Evolutionary conservation across 1,140 invertebrate species (phyloP), one percentile per base, ranked within the genome.

Genomic region (Drosophila gunungcola): DNA sequence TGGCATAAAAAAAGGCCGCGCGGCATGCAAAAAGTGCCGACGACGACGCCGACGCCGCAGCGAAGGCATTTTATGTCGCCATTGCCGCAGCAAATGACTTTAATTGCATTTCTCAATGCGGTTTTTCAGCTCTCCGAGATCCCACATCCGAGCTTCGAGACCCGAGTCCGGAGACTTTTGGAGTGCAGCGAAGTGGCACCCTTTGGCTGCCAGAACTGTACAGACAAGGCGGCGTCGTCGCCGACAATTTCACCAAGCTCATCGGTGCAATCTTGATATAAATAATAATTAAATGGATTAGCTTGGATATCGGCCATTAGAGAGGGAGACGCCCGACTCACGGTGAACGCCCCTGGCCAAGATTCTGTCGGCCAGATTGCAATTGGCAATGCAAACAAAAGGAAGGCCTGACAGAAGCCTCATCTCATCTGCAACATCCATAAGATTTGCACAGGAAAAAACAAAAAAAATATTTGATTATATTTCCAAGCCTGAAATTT

Each of bases 261-360:
- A 72, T 62, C 60, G 80, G 52, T 52, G 57, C 62, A 79, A 88
- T 89, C 83, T 80, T 72, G 80, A 89, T 89, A 89, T 89, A 80
- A 89, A 89, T 90, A 89, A 89, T 89, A 89, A 89, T 89, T 89
- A 89, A 89, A 83, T 89, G 85, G 84, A 89, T 89, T 89, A 89
- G 68, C 77, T 76, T 13, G 58, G 63, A 76, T 76, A 76, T 76
- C 72, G 72, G 54, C 72, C 73, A 76, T 76, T 76, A 76, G 73
- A 75, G 68, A 65, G 72, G 54, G 42, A 49, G 43, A 39, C 51
- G 38, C 25, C 58, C 21, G 70, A 51, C 57, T 63, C 39, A 46
- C 51, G 25, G 69, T 43, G 60, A 73, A 67, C 78, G 81, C 81
- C 81, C 63, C 38, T 63, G 42, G 69, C 55, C 36, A 34, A 86